Base-by-base conservation (phyloP, 1,140 invertebrate genomes). In the Scaptomyza pallida region DNA sequence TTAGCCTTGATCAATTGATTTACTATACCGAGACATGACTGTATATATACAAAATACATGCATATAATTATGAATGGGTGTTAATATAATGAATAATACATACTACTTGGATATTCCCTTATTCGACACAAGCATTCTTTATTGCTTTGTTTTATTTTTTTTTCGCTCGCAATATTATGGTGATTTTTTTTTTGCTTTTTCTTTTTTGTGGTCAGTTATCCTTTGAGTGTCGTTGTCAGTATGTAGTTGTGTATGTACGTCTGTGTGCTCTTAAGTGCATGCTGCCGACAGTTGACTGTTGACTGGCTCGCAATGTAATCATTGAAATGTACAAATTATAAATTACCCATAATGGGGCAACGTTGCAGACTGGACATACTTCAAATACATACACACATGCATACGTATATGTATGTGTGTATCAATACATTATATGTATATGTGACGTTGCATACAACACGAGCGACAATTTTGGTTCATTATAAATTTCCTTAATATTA, bases 401-500 rank as follows among this genome's bases (percentile, higher is more conserved):
- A 37, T 17, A 52, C n/a, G n/a, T n/a, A n/a, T n/a, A n/a, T n/a
- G n/a, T 19, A 52, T 51, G 17, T 17, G 19, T 15, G 3, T 16
- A 35, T 37, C 19, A 3, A 45, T 45, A 33, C 10, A 21, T n/a
- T 8, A n/a, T 52, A 61, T 19, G 26, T 51, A 2, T 30, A 1
- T 30, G 8, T 30, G 26, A 8, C 8, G 19, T 51, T 9, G 52
- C 8, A 56, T 62, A 67, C 63, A 55, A 62, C 69, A 75, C 64
- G 80, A 86, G 79, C 69, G 80, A 86, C 73, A 86, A 85, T 85
- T 85, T 85, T 77, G 82, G 81, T 75, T 86, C 81, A 86, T 86
- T 86, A 78, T 86, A 88, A 88, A 86, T 81, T 86, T 86, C 69
- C 81, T 88, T 88, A 86, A 86, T 86, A 88, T 86, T 86, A 86